Evolutionary conservation across 2,113 vertebrate species (phyloP), one percentile per base, ranked within the genome.

Genomic region (Crotalus tigris): DNA sequence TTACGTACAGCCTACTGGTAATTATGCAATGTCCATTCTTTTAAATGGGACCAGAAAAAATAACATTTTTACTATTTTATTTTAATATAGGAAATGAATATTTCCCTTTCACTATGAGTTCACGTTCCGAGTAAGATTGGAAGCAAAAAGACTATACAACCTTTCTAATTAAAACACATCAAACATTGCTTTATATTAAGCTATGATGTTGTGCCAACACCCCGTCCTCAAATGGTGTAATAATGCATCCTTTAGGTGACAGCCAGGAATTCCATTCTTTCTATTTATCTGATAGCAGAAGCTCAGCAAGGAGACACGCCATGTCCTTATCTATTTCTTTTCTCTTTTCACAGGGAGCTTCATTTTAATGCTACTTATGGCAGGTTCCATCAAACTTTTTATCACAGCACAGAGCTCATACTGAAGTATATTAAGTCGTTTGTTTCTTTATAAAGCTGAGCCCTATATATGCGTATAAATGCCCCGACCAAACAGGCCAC

Each of bases 331-430:
- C 15, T 81, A 2, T 75, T 75, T n/a, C 1, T 69, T 3, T 19
- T 39, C 1, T 81, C 19, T 39, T 8, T 1, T 21, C 15, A 21
- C 33, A 81, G 21, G 75, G 17, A 44, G 75, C 53, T 92, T 91
- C 85, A 75, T 89, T 4, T 92, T 90, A 61, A 75, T 87, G 90
- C 88, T 0, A 0, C 44, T 0, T 0, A 57, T 24, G 93, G 93
- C 13, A 0, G 75, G 87, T 88, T 93, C 55, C 58, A 91, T 51
- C 87, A 54, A 49, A 61, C 69, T 90, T 33, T 0, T 92, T 91
- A 85, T 1, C 69, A 87, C 61, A 9, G 91, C 93, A 91, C 33
- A 53, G 23, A 81, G 0, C 0, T 0, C 81, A 87, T 33, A 87
- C 75, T 21, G 1, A 9, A 64, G 44, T 33, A 21, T 93, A 90